Conservation (phyloP, 2,113 vertebrate species). For the Podarcis muralis region DNA sequence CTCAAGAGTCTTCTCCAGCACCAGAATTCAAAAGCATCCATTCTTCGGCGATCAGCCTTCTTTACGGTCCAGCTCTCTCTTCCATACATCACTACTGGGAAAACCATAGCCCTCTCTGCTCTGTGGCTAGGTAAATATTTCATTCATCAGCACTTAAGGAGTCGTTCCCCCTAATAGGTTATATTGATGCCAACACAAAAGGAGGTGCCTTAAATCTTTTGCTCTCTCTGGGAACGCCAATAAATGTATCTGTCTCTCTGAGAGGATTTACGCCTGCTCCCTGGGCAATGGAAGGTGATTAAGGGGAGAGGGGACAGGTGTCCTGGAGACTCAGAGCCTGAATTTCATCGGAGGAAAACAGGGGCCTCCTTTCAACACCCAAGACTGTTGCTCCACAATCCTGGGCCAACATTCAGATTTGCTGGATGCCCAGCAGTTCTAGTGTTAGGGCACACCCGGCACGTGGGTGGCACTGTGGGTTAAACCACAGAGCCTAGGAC, state of each 20-base stretch:
- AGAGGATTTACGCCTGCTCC: neutral
- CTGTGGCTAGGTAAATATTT: slow-evolving; percentile 18
- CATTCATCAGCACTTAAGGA: neutral
- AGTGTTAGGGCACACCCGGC: too few relatives aligned
- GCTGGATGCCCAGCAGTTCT: neutral
- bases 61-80: too few relatives aligned
- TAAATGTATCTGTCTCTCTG: rapidly evolving
- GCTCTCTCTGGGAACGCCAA: neutral
- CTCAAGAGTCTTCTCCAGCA: too few relatives aligned
- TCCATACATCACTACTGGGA: too few relatives aligned
- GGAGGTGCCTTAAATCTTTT: slow-evolving; percentile 13
- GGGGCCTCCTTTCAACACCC: neutral
- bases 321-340: neutral
- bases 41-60: too few relatives aligned
- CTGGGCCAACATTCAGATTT: too few relatives aligned
- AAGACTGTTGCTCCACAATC: too few relatives aligned
- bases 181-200: slow-evolving; percentile 7
- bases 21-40: too few relatives aligned
- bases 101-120: neutral
- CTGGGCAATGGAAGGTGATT: neutral
- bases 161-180: neutral
- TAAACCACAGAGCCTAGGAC: too few relatives aligned
- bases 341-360: neutral
- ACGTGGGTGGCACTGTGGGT: too few relatives aligned
- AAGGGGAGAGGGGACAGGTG: neutral